These are phyloP conservation scores for Miichthys miiuy DNA, from an alignment of 2,797 vertebrate species.

Conservation along the genomic window DNA sequence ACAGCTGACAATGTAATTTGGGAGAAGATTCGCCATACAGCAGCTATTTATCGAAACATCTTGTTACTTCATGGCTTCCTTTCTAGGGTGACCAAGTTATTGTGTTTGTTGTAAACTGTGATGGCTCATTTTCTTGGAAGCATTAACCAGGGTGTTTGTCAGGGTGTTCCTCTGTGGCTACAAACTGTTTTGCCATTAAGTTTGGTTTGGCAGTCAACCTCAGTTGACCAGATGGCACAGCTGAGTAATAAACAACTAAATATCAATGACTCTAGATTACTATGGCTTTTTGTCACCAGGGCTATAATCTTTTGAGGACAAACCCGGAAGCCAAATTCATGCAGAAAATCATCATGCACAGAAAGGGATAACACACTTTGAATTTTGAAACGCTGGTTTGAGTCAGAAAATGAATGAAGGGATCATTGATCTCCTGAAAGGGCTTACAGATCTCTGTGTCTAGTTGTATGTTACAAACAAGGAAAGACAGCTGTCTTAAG, in stretches of 20 bases:
- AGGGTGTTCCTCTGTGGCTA: constrained; percentile 12
- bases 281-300: constrained; percentile 18
- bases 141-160: neutral
- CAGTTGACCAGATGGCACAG: constrained; percentile 45
- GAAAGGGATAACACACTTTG: neutral
- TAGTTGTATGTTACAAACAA: neutral
- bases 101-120: constrained; percentile 17
- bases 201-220: constrained; percentile 32
- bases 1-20: neutral
- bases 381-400: neutral
- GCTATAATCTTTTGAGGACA: neutral
- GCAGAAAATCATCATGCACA: neutral
- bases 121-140: neutral
- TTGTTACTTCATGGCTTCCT: constrained; percentile 1
- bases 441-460: neutral
- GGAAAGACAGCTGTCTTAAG: neutral
- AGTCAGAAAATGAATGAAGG: neutral
- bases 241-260: constrained; percentile 30
- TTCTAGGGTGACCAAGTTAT: neutral
- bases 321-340: neutral
- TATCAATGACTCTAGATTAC: constrained; percentile 28
- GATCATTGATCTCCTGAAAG: constrained; percentile 12
- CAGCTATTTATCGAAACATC: neutral
- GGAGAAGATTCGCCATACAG: neutral
- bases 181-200: constrained; percentile 19